These are phyloP conservation scores for Ephydatia muelleri DNA, from an alignment of 37 sponge, comb jelly and placozoan genomes.

Conservation along the genomic window DNA sequence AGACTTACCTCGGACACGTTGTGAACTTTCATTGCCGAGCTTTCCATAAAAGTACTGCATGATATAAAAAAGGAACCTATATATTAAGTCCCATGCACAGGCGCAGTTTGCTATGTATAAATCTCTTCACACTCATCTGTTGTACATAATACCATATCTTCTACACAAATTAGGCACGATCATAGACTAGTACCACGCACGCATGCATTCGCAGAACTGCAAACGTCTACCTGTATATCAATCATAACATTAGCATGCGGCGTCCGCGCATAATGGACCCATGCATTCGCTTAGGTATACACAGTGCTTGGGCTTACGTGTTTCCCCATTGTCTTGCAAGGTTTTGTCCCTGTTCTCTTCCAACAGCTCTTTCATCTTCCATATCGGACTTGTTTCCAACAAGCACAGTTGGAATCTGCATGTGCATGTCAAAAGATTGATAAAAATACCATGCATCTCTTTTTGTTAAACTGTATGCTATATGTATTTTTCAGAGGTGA, in stretches of 20 bases:
- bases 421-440: not conserved
- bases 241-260: too few species aligned
- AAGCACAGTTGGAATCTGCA: conserved; percentile 94
- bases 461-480: not conserved
- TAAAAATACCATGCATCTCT: not conserved
- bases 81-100: too few species aligned
- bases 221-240: too few species aligned
- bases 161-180: too few species aligned
- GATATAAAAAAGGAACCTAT: not conserved
- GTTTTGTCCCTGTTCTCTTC: conserved; percentile 96
- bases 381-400: conserved; percentile 99
- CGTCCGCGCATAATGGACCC: not conserved
- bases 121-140: too few species aligned
- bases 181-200: too few species aligned
- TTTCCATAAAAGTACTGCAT: conserved; percentile 87
- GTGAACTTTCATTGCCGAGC: conserved; percentile 93
- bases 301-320: conserved; percentile 24
- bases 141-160: too few species aligned
- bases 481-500: not conserved
- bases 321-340: conserved; percentile 78
- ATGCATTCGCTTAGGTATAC: not conserved
- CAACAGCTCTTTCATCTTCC: conserved; percentile 97
- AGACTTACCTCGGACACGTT: conserved; percentile 88
- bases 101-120: not conserved
- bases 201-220: too few species aligned